phyloP scores from a whole-genome alignment of 1,140 invertebrate genomes.

The Sinella curviseta region DNA sequence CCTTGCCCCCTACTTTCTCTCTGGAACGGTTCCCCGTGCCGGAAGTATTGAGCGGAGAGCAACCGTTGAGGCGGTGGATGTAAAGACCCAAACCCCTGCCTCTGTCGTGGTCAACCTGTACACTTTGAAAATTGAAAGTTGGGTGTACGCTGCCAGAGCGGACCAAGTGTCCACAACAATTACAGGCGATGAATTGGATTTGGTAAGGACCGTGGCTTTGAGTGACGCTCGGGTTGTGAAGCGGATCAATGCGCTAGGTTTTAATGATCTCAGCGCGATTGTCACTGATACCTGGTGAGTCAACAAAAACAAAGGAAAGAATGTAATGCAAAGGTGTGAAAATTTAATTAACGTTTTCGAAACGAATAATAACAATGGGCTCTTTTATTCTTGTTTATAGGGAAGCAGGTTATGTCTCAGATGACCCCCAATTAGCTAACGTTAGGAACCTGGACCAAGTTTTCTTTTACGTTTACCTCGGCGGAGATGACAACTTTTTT shows the following conservation, averaged over 20 bases:
- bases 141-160: not conserved
- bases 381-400: no score
- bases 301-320: no score
- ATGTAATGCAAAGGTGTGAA: no score
- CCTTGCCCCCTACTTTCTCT: not conserved
- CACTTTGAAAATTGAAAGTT: not conserved
- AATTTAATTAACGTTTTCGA: no score
- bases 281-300: not conserved
- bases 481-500: not conserved
- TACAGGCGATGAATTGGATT: not conserved
- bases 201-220: not conserved
- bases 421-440: not conserved
- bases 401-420: not conserved
- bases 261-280: not conserved
- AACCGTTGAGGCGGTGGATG: no score
- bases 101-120: not conserved
- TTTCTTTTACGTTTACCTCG: not conserved
- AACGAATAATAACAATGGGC: no score
- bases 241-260: not conserved
- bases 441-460: not conserved
- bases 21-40: not conserved
- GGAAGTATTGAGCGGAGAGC: not conserved
- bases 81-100: no score
- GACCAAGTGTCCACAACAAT: not conserved
- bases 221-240: not conserved